Conservation (phyloP, 2,113 vertebrate species). For the Taxidea taxus region DNA sequence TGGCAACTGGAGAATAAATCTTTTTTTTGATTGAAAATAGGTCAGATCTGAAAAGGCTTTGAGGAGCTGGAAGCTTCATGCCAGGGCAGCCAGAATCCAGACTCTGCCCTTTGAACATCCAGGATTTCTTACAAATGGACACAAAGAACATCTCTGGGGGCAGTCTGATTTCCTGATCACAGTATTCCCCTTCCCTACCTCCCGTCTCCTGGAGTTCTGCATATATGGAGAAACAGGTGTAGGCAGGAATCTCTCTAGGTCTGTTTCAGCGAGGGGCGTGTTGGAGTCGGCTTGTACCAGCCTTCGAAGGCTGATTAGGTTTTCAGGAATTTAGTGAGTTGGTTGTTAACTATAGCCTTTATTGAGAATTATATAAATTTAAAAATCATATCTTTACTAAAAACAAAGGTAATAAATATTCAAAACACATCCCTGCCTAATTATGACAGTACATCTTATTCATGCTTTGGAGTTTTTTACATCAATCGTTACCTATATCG, state of each 20-base stretch:
- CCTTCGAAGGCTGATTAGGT: background rate
- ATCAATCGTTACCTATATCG: rapidly evolving
- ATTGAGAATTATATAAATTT: background rate
- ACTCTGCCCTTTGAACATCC: background rate
- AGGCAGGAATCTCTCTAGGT: background rate
- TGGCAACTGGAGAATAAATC: conserved; percentile 49
- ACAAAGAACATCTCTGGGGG: background rate
- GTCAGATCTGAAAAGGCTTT: conserved; percentile 6
- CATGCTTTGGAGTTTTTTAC: background rate
- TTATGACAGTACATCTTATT: background rate
- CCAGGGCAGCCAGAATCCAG: background rate
- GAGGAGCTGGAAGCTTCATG: background rate
- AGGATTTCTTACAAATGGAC: background rate
- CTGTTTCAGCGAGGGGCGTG: background rate
- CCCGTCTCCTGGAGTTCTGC: background rate
- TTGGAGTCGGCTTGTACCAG: background rate
- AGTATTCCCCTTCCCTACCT: background rate
- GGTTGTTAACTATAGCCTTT: background rate
- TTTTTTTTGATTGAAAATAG: conserved; percentile 46
- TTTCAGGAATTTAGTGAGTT: conserved; percentile 9
- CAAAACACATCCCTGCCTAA: background rate
- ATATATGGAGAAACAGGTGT: background rate
- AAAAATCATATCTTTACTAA: background rate
- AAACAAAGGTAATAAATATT: background rate
- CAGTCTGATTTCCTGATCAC: background rate